Conservation (phyloP, 2,797 vertebrate species). For the Tadarida brasiliensis region DNA sequence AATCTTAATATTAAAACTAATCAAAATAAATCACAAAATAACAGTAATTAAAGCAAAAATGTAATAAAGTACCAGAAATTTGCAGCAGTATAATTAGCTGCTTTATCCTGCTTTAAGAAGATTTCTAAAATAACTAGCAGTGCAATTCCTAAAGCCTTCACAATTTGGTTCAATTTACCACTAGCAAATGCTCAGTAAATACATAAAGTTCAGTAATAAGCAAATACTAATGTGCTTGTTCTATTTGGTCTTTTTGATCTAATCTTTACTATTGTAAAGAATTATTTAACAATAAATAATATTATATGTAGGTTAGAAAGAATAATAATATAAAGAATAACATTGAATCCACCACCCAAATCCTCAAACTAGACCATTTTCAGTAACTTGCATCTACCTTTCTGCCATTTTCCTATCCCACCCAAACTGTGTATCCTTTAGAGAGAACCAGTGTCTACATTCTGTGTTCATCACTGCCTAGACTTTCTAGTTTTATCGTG, state of each 20-base stretch:
- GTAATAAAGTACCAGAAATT: slow-evolving; percentile 54
- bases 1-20: slow-evolving; percentile 69
- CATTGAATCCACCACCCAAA: not conserved
- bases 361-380: not conserved
- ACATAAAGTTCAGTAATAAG: not conserved
- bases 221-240: not conserved
- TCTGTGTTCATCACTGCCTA: not conserved
- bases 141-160: not conserved
- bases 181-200: not conserved
- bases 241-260: not conserved
- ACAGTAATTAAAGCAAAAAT: slow-evolving; percentile 66
- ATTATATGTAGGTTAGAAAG: not conserved
- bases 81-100: slow-evolving; percentile 56
- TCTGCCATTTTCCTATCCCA: not conserved
- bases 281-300: not conserved
- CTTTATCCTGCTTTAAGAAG: slow-evolving; percentile 33
- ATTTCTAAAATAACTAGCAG: slow-evolving; percentile 40
- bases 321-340: not conserved
- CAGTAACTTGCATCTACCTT: not conserved
- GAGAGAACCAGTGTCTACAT: not conserved
- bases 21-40: slow-evolving; percentile 74
- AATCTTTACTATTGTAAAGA: not conserved
- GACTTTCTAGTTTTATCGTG: not conserved
- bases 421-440: rapidly evolving
- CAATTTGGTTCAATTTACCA: slow-evolving; percentile 16